Evolutionary conservation across 2,797 vertebrate genomes (phyloP).

Genomic region (Rhadinocentrus ornatus): DNA sequence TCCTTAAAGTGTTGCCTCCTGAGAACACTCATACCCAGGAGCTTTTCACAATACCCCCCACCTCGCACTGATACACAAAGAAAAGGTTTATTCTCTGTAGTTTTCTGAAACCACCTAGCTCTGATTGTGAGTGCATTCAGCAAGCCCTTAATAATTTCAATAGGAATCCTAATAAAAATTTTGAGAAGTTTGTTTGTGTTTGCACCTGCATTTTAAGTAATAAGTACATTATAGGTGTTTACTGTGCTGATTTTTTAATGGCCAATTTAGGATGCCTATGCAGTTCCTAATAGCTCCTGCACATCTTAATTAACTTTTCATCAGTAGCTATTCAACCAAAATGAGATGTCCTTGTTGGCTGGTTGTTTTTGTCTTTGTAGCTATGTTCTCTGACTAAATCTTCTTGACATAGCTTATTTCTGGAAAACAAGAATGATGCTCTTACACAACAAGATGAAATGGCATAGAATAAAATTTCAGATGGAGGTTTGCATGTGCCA

Average conservation of each 20-base stretch:
- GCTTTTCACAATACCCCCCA: conserved; percentile 9
- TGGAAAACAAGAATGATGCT: conserved; percentile 1
- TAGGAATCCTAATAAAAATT: not conserved
- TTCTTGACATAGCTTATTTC: conserved; percentile 11
- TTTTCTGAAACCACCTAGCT: not conserved
- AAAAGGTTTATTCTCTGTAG: not conserved
- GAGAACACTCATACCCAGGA: conserved; percentile 16
- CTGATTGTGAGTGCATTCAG: not conserved
- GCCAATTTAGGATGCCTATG: conserved; percentile 12
- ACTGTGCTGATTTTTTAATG: conserved; percentile 9
- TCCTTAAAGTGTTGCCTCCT: conserved; percentile 29
- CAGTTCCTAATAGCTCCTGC: conserved; percentile 20
- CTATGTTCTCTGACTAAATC: conserved; percentile 4
- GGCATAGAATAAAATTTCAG: conserved; percentile 29
- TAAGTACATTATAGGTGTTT: conserved; percentile 13
- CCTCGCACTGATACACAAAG: not conserved
- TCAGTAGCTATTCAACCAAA: conserved; percentile 8
- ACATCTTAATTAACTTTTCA: conserved; percentile 6
- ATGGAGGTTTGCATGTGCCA: conserved; percentile 40
- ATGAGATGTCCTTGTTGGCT: conserved; percentile 1
- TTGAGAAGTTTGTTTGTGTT: conserved; percentile 15
- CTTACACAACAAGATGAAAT: conserved; percentile 12
- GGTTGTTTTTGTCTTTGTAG: not conserved
- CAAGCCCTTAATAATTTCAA: not conserved
- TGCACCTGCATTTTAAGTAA: conserved; percentile 10